Evolutionary conservation across 2,888 invertebrate genomes (phyloP).

Genomic region (Carcina quercana): DNA sequence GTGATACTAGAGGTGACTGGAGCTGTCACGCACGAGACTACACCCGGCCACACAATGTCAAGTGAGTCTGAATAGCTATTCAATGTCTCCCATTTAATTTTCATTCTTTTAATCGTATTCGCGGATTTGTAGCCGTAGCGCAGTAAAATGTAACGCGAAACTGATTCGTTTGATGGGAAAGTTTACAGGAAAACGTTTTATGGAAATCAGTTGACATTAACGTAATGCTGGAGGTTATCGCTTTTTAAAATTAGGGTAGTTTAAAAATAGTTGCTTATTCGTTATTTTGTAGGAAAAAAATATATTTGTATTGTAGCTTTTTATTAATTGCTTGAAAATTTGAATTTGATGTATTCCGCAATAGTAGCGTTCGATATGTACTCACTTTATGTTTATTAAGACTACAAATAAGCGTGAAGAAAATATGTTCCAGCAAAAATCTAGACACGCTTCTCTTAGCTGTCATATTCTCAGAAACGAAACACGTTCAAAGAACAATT

Average conservation of each 20-base stretch:
- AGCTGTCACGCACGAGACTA: conserved; percentile 59
- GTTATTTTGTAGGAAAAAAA: not conserved
- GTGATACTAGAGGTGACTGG: conserved; percentile 56
- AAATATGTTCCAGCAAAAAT: no score
- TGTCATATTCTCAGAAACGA: no score
- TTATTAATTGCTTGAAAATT: no score
- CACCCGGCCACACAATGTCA: conserved; percentile 68
- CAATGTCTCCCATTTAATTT: conserved; percentile 1
- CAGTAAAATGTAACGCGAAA: not conserved
- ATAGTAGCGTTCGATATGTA: no score
- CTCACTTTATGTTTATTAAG: no score
- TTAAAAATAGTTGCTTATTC: conserved; percentile 4
- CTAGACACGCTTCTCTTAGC: no score
- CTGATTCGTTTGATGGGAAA: not conserved
- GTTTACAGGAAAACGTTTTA: conserved; percentile 3
- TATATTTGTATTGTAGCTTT: not conserved
- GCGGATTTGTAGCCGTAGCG: not conserved
- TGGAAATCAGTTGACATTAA: conserved; percentile 8
- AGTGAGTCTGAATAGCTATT: conserved; percentile 37
- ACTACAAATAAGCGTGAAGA: no score
- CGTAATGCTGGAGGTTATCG: conserved; percentile 9
- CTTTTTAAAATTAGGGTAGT: conserved; percentile 10
- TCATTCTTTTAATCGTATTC: not conserved
- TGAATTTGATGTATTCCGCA: no score
- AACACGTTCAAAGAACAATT: no score